Evolutionary conservation across 2,797 vertebrate species (phyloP).

Genomic region (Oreochromis grahami): DNA sequence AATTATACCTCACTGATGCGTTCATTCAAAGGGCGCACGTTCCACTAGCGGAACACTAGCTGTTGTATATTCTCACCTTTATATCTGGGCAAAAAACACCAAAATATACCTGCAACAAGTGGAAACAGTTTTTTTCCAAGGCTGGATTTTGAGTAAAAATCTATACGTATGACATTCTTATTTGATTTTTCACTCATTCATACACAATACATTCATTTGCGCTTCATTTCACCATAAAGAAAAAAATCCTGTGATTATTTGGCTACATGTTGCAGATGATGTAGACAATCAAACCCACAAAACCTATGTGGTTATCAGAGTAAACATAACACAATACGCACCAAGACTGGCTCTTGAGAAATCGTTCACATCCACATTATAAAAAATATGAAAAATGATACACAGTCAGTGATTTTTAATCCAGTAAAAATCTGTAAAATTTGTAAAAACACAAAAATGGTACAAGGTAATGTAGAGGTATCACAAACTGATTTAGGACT

Average conservation of each 20-base stretch:
- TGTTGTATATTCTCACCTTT: not conserved
- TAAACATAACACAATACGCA: not conserved
- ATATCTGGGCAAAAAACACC: not conserved
- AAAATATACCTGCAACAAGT: not conserved
- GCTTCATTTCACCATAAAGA: not conserved
- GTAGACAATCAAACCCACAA: not conserved
- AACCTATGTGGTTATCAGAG: not conserved
- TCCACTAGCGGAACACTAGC: not conserved
- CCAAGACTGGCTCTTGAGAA: not conserved
- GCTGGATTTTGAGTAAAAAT: not conserved
- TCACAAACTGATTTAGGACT: not conserved
- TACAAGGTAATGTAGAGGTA: not conserved
- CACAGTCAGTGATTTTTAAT: not conserved
- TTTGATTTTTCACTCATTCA: not conserved
- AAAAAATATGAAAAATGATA: not conserved
- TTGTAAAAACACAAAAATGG: not conserved
- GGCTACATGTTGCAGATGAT: not conserved
- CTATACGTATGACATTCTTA: not conserved
- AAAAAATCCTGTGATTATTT: not conserved
- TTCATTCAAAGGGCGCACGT: not conserved
- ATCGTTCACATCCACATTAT: not conserved
- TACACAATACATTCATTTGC: not conserved
- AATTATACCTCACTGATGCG: not conserved
- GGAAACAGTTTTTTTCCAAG: not conserved
- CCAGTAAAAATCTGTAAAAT: not conserved